Percentiles rank a stretch among this genome's conserved stretches.
These are phyloP conservation scores for Potamilus streckersoni DNA, from an alignment of 1,140 invertebrate species.

Conservation along the genomic window DNA sequence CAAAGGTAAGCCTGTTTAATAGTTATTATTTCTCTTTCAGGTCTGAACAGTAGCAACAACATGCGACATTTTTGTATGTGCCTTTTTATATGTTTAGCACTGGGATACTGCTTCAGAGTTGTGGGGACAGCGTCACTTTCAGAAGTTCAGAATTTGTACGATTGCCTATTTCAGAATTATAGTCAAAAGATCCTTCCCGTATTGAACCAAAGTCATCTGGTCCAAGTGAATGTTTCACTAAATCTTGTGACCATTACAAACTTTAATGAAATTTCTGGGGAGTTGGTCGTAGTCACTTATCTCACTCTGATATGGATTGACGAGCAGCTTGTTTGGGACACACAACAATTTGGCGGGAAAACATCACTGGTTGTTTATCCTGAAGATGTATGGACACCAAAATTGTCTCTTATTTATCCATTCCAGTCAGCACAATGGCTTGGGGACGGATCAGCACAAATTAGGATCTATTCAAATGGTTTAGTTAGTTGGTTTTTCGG, in stretches of 20 bases:
- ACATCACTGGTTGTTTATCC: not conserved
- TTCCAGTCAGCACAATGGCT: not conserved
- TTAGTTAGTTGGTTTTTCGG: not conserved
- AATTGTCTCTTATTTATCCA: not conserved
- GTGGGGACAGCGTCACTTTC: too few relatives aligned
- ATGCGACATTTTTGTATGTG: too few relatives aligned
- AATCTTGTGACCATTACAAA: not conserved
- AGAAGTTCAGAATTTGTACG: too few relatives aligned
- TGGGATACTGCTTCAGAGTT: too few relatives aligned
- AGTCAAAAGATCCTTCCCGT: not conserved
- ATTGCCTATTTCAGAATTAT: not conserved
- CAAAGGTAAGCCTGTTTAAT: too few relatives aligned
- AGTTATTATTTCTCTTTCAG: too few relatives aligned
- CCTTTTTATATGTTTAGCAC: too few relatives aligned
- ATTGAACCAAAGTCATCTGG: not conserved
- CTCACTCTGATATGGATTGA: not conserved
- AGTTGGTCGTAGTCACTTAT: not conserved
- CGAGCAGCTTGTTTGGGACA: not conserved
- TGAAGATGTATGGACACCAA: not conserved
- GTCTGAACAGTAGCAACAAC: too few relatives aligned
- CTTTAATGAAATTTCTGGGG: slow-evolving; percentile 1
- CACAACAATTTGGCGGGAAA: not conserved
- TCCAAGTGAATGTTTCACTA: not conserved
- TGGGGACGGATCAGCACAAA: not conserved
- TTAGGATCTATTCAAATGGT: not conserved